Base-by-base conservation (phyloP, 2,113 vertebrate species). In the Tylochromis polylepis region DNA sequence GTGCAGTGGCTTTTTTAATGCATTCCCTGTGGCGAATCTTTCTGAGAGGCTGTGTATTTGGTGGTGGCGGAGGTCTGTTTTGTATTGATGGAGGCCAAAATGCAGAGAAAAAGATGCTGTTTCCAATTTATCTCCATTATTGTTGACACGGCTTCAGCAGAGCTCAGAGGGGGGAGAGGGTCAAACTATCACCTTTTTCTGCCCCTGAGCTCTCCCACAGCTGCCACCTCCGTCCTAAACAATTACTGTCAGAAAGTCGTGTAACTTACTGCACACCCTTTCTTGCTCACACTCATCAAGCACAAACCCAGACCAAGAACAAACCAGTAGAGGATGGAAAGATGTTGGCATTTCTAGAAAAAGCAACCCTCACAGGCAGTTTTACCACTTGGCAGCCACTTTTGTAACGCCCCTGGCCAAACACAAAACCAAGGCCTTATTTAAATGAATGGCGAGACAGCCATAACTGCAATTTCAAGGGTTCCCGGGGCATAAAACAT, bases 151-250 rank as follows among this genome's bases (percentile, higher is more conserved):
- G 79, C 58, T 46, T 43, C 53, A 80, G 81, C 18, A 24, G 12
- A 85, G 84, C 70, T 78, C 79, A 84, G 88, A 77, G 72, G 79
- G 27, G 81, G 70, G 78, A 79, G 36, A 41, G 70, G 91, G 85
- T 92, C 89, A 91, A 84, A 82, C 85, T 88, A 89, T 92, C 78
- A 89, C 91, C 83, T 94, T 95, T 92, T 95, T 92, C 92, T 84
- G 82, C 85, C 88, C 60, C 51, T 6, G 34, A 82, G 78, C 72
- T 60, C 84, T 87, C 84, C 87, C 87, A 87, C 89, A 94, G 89
- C 91, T 94, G 92, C 87, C 91, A 90, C 88, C 78, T 88, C 81
- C 56, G 90, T 92, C 86, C 72, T 83, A 80, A 85, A 82, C 85
- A 93, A 92, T 94, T 94, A 93, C 80, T 89, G 91, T 94, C 90